Base-by-base conservation (phyloP, 1,140 invertebrate genomes). In the Artemia franciscana region DNA sequence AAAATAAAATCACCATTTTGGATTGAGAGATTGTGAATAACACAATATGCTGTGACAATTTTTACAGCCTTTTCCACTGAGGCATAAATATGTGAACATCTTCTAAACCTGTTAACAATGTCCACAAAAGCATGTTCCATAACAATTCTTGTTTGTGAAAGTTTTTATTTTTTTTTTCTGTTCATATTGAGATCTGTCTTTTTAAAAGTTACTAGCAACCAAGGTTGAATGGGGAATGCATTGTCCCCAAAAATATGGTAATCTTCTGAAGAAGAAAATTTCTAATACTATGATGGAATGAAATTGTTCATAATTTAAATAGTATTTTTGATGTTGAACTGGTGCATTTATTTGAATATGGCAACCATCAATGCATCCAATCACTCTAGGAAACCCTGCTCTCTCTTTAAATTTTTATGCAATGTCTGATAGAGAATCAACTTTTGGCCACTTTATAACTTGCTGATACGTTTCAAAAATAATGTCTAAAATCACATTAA, bases 281-380 rank as follows among this genome's bases (percentile, higher is more conserved):
- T 7, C 62, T 60, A 62, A 18, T 7, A 63, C 9, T 59, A 24
- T n/a, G 18, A 63, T 28, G n/a, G 60, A 12, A 30, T 63, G 57
- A 62, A 18, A 62, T 12, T 15, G 9, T 62, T 63, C 62, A 21
- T 30, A 60, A 9, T 62, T 63, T n/a, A 63, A 63, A 26, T 63
- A 63, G 5, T 9, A n/a, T 30, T 63, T 62, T 25, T 62, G 59
- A 24, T 62, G 5, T 18, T 24, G 24, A 26, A 15, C 5, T 5
- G 62, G 59, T 1, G 60, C 59, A 18, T n/a, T 18, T 15, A 63
- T 21, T 24, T 26, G n/a, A 12, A 63, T 30, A 60, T 63, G 59
- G 23, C 61, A 1, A 9, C 62, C 62, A 62, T 63, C 62, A 63
- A 63, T 63, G 1, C 5, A 1, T 21, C 62, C 62, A n/a, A 2